phyloP scores from a whole-genome alignment of 2,888 invertebrate genomes.

The Carcina quercana region DNA sequence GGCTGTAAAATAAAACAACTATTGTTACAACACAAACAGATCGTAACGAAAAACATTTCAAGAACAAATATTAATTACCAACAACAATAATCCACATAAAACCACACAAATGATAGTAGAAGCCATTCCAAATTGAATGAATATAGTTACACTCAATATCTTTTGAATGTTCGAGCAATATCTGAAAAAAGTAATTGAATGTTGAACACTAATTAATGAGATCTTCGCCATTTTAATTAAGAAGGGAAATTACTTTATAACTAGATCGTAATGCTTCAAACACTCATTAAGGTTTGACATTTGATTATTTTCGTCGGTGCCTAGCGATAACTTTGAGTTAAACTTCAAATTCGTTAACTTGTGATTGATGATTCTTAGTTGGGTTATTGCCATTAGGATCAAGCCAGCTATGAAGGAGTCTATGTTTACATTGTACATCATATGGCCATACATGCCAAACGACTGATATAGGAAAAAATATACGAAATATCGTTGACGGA shows the following conservation, averaged over 20 bases:
- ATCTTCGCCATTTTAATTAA: no score
- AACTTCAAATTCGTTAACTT: constrained; percentile 33
- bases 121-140: constrained; percentile 43
- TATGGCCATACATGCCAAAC: constrained; percentile 45
- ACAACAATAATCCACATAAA: constrained; percentile 32
- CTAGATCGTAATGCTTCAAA: constrained; percentile 37
- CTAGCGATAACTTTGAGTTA: constrained; percentile 16
- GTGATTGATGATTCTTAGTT: constrained; percentile 37
- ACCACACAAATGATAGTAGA: constrained; percentile 45
- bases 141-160: constrained; percentile 36
- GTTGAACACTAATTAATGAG: no score
- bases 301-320: constrained; percentile 18
- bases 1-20: constrained; percentile 25
- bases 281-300: constrained; percentile 22
- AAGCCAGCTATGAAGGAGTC: constrained; percentile 48
- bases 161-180: constrained; percentile 36
- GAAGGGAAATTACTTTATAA: constrained; percentile 32
- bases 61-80: constrained; percentile 27
- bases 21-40: not conserved
- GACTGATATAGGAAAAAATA: constrained; percentile 44
- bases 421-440: constrained; percentile 45
- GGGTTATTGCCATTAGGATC: constrained; percentile 35
- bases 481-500: constrained; percentile 31
- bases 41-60: not conserved
- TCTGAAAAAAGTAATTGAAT: constrained; percentile 37